Evolutionary conservation across 2,888 invertebrate genomes (phyloP).

Genomic region (Cordilura impudica): DNA sequence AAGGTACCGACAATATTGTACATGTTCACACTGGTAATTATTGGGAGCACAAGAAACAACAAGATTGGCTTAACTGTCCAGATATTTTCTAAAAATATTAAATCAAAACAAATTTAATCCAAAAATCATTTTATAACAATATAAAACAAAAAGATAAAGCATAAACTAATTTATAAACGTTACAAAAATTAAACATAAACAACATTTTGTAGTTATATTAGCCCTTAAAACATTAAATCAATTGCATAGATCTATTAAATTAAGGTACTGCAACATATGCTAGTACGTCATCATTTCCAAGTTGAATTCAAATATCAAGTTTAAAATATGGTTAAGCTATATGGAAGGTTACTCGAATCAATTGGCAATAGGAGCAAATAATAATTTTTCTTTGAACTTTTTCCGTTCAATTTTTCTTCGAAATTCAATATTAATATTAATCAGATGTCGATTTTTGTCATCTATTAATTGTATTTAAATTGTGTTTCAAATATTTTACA

Average conservation of each 20-base stretch:
- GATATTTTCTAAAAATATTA: slow-evolving; percentile 81
- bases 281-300: no score
- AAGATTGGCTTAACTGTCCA: slow-evolving; percentile 94
- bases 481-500: no score
- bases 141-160: slow-evolving; percentile 7
- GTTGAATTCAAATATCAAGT: no score
- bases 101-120: slow-evolving; percentile 28
- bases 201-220: slow-evolving; percentile 57
- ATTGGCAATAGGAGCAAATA: no score
- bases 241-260: slow-evolving; percentile 39
- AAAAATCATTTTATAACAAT: slow-evolving; percentile 48
- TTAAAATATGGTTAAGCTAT: no score
- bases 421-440: no score
- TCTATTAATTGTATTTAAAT: no score
- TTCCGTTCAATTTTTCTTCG: no score
- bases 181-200: slow-evolving; percentile 31
- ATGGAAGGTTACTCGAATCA: no score
- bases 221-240: slow-evolving; percentile 52
- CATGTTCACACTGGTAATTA: slow-evolving; percentile 93
- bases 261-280: neutral
- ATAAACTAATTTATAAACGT: slow-evolving; percentile 40
- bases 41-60: slow-evolving; percentile 93
- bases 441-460: no score
- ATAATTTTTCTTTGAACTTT: no score
- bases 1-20: slow-evolving; percentile 82